Percentiles rank a stretch among this genome's conserved stretches.
These are phyloP conservation scores for Agrochola macilenta DNA, from an alignment of 2,888 invertebrate species.

Conservation along the genomic window DNA sequence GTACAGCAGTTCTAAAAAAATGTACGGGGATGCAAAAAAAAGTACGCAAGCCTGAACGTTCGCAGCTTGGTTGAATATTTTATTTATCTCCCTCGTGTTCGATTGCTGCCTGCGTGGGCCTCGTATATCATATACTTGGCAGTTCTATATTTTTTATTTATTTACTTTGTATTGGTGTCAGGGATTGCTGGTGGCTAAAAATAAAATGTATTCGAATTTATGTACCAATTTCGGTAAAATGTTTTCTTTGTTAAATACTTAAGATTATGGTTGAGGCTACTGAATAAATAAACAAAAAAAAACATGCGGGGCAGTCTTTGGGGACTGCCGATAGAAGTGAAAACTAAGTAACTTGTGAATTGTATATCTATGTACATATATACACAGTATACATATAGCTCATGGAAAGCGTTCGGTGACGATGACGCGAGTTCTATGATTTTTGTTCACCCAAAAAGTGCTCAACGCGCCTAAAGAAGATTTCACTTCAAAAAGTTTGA, in stretches of 20 bases:
- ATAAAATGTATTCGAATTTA: constrained; percentile 15
- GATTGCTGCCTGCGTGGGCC: constrained; percentile 41
- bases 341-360: too few species aligned
- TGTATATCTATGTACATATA: too few species aligned
- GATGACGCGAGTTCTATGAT: too few species aligned
- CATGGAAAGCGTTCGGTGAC: too few species aligned
- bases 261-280: neutral
- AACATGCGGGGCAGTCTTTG: too few species aligned
- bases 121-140: constrained; percentile 51
- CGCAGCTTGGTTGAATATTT: constrained; percentile 56
- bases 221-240: neutral
- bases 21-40: constrained; percentile 44
- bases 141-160: constrained; percentile 18
- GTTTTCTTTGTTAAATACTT: neutral
- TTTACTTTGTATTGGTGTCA: constrained; percentile 11
- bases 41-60: constrained; percentile 38
- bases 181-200: neutral
- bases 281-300: neutral
- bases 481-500: neutral
- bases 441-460: too few species aligned
- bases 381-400: too few species aligned
- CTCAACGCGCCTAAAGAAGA: too few species aligned
- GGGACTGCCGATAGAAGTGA: too few species aligned
- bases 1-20: constrained; percentile 42
- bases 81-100: constrained; percentile 51